Evolutionary conservation across 2,888 invertebrate species (phyloP), one percentile per base, ranked within the genome.

Genomic region (Agrilus biguttatus): DNA sequence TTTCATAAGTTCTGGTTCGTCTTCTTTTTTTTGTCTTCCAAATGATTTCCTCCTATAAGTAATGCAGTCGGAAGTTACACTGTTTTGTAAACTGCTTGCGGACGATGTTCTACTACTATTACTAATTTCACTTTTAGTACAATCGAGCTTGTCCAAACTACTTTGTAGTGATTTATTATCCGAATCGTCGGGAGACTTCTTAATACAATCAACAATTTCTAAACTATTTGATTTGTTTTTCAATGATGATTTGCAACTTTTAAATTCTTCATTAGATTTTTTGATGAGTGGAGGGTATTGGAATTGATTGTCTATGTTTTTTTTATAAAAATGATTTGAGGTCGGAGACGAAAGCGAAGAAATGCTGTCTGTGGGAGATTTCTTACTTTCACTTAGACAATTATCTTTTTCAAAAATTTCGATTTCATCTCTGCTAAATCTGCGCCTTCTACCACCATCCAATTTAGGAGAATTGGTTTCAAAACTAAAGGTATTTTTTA

Each of bases 1-100:
- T 65, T 85, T 85, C 77, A 85, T 79, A 8, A 85, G 60, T 62
- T 85, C 85, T 0, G 85, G 84, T 59, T 83, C 82, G 33, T 81
- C 78, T 44, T 83, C 81, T 52, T 68, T 72, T 40, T 47, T 52
- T 59, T 66, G 36, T 2, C 68, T 62, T 1, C 70, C 62, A 4
- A 72, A 57, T 1, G 74, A 71, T 54, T 77, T 78, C 52, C 72
- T 72, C 10, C 79, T 65, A 45, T 74, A 68, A 3, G 77, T 65
- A 2, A 77, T 76, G 1, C 65, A 60, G 44, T 71, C 71, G 6
- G 47, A 35, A 4, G 44, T 35, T 23, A 42, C 14, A 12, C 14
- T 41, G 2, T 47, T 54, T 55, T 35, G 42, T 38, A 33, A 37
- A 36, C 70, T 71, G 2, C 63, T 65, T 44, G 68, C 69, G 23